Evolutionary conservation across 2,113 vertebrate species (phyloP).

Genomic region (Canis aureus): DNA sequence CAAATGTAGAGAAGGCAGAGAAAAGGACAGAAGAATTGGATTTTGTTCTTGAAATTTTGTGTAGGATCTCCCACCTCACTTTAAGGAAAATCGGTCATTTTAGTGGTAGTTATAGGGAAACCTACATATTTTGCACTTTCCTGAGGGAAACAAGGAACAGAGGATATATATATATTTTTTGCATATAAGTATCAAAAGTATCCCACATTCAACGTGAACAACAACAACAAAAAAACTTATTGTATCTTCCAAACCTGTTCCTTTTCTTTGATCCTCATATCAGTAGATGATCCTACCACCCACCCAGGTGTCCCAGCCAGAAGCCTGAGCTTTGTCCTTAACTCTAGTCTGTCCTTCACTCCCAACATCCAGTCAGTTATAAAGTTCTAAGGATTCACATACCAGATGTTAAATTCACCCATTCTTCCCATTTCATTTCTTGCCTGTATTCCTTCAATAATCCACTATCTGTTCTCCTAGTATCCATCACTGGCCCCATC

Average conservation of each 20-base stretch:
- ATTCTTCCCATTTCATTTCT: background rate
- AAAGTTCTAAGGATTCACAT: background rate
- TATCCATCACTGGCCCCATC: background rate
- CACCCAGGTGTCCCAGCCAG: background rate
- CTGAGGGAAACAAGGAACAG: background rate
- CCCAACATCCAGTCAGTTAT: background rate
- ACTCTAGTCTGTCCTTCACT: background rate
- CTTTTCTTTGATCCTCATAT: background rate
- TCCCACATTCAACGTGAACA: background rate
- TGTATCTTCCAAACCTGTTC: background rate
- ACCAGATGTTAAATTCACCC: background rate
- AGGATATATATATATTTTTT: background rate
- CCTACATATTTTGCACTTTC: background rate
- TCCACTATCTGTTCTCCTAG: background rate
- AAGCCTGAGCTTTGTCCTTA: background rate
- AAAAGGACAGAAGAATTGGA: background rate
- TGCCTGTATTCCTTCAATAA: background rate
- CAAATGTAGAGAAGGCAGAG: background rate
- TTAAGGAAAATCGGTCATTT: constrained; percentile 23
- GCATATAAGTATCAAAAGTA: background rate
- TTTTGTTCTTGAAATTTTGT: constrained; percentile 14
- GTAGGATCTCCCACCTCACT: background rate
- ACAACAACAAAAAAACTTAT: background rate
- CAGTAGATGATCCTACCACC: background rate
- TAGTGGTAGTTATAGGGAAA: background rate